Conservation (phyloP, 2,888 invertebrate species). For the Stenodera caucasica region DNA sequence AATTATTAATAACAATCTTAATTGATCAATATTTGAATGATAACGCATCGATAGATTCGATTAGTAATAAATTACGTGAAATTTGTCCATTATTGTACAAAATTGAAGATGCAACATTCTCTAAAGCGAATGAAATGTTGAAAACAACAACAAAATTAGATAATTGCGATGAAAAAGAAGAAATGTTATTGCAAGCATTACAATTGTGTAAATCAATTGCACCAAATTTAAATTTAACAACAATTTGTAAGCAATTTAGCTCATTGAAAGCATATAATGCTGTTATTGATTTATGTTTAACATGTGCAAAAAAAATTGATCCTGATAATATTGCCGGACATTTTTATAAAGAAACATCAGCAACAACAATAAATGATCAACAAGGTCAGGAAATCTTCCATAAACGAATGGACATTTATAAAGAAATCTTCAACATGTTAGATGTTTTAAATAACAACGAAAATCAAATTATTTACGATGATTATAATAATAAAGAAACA, state of each 20-base stretch:
- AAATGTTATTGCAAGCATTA: constrained; percentile 75
- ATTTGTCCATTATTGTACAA: constrained; percentile 93
- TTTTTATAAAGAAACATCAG: constrained; percentile 65
- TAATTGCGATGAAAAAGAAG: constrained; percentile 75
- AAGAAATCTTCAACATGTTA: constrained; percentile 78
- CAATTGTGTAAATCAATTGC: constrained; percentile 87
- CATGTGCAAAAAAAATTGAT: constrained; percentile 85
- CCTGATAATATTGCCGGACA: constrained; percentile 85
- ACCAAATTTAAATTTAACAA: constrained; percentile 79
- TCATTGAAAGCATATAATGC: constrained; percentile 82
- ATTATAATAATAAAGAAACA: constrained; percentile 29
- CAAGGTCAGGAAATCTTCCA: constrained; percentile 63
- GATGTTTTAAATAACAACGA: constrained; percentile 65
- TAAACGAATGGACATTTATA: constrained; percentile 76
- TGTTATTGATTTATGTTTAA: constrained; percentile 83
- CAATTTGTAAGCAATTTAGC: constrained; percentile 83
- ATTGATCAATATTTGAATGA: constrained; percentile 93
- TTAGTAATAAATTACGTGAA: constrained; percentile 83
- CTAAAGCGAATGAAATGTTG: constrained; percentile 90
- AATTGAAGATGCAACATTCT: constrained; percentile 93
- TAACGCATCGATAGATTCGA: constrained; percentile 91
- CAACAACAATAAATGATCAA: constrained; percentile 74
- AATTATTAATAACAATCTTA: constrained; percentile 77
- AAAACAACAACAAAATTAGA: constrained; percentile 76
- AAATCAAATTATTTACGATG: too few relatives aligned